These are phyloP conservation scores for Coreius guichenoti DNA, from an alignment of 2,797 vertebrate species.

Conservation along the genomic window DNA sequence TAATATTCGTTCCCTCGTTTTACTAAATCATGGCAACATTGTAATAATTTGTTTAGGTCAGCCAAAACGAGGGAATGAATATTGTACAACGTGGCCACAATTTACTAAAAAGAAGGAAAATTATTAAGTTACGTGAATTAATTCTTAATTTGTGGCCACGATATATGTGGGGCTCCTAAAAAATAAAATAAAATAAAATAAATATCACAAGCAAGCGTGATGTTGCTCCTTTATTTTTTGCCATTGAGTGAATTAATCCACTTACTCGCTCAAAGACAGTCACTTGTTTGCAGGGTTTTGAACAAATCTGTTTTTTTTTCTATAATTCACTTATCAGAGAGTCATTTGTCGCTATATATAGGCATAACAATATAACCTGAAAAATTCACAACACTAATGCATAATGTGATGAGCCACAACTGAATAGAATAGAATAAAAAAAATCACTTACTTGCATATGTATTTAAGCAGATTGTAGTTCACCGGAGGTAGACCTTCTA, in stretches of 20 bases:
- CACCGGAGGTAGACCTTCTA: conserved; percentile 90
- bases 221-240: neutral
- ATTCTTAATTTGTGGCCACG: too few species aligned
- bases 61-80: too few species aligned
- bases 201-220: neutral
- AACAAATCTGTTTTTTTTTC: neutral
- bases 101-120: neutral
- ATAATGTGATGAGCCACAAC: neutral
- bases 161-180: neutral
- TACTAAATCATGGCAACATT: neutral
- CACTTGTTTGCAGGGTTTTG: neutral
- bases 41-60: neutral
- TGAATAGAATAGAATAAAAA: neutral
- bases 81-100: neutral
- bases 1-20: neutral
- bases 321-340: neutral
- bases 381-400: neutral
- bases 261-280: neutral
- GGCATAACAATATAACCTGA: neutral
- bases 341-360: neutral
- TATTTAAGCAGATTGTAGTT: conserved; percentile 98
- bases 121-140: too few species aligned
- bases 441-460: conserved; percentile 90
- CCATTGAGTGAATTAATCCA: neutral
- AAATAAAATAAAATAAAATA: neutral